Percentiles rank a stretch among this genome's conserved stretches.
Evolutionary conservation across 2,888 invertebrate species (phyloP).

Genomic region (Theretra japonica): DNA sequence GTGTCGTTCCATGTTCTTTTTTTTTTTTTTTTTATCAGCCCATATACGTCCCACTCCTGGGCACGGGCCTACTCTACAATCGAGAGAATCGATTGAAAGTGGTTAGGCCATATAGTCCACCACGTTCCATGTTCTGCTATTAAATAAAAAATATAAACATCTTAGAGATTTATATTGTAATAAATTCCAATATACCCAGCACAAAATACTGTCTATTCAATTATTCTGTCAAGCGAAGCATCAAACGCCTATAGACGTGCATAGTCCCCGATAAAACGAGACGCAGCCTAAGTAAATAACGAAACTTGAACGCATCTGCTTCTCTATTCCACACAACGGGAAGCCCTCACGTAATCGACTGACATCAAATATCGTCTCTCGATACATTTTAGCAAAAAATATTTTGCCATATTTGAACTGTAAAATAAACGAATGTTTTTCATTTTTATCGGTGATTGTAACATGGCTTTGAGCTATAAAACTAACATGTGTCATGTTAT

Average conservation of each 20-base stretch:
- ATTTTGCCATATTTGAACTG: neutral
- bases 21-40: too few species aligned
- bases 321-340: conserved; percentile 44
- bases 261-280: conserved; percentile 66
- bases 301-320: conserved; percentile 74
- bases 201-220: conserved; percentile 48
- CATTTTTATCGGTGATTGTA: neutral
- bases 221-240: conserved; percentile 59
- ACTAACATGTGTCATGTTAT: neutral
- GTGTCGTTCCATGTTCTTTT: too few species aligned
- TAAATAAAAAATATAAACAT: too few species aligned
- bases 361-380: conserved; percentile 46
- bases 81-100: too few species aligned
- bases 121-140: too few species aligned
- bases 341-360: conserved; percentile 55
- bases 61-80: too few species aligned
- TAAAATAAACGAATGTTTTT: conserved; percentile 12
- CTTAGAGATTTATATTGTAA: neutral
- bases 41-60: too few species aligned
- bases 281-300: conserved; percentile 78
- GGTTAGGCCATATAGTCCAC: too few species aligned
- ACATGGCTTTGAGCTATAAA: neutral
- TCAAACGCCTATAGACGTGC: conserved; percentile 65
- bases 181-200: neutral
- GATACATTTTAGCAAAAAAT: conserved; percentile 18